Evolutionary conservation across 2,797 vertebrate genomes (phyloP).

Genomic region (Pseudochirops corinnae): DNA sequence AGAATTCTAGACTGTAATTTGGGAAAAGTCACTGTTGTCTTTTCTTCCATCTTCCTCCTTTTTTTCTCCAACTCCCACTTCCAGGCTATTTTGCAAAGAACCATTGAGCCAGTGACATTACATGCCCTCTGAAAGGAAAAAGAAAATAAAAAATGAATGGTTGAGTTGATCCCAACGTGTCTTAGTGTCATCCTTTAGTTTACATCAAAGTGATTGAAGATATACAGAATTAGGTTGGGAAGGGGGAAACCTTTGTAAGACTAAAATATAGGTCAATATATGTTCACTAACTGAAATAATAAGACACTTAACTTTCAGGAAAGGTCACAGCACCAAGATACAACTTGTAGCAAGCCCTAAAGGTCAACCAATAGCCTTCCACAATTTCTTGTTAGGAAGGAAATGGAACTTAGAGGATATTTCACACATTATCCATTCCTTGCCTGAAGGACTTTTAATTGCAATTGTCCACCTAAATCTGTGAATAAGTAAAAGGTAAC

Average conservation of each 20-base stretch:
- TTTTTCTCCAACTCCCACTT: conserved; percentile 47
- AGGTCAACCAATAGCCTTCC: not conserved
- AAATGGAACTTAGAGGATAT: not conserved
- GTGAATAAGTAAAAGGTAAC: not conserved
- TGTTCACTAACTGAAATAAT: conserved; percentile 1
- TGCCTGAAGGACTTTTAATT: conserved; percentile 26
- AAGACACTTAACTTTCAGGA: not conserved
- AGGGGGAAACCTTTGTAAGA: conserved; percentile 21
- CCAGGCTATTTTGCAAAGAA: conserved; percentile 39
- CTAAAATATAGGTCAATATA: conserved; percentile 11
- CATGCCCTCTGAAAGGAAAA: conserved; percentile 47
- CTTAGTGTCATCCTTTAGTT: conserved; percentile 7
- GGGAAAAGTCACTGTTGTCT: not conserved
- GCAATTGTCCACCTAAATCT: not conserved
- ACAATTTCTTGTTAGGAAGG: conserved; percentile 49
- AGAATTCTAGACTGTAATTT: conserved; percentile 53
- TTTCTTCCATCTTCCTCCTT: conserved; percentile 45
- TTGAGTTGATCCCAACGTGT: not conserved
- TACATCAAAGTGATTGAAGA: conserved; percentile 31
- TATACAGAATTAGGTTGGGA: conserved; percentile 39
- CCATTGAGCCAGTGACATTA: fast-evolving
- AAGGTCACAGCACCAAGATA: not conserved
- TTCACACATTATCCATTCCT: conserved; percentile 18
- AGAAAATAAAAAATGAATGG: conserved; percentile 10
- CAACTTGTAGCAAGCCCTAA: not conserved